Percentiles rank a stretch among this genome's conserved stretches.
Conservation (phyloP, 2,888 invertebrate species). For the Ornithoptera alexandrae region DNA sequence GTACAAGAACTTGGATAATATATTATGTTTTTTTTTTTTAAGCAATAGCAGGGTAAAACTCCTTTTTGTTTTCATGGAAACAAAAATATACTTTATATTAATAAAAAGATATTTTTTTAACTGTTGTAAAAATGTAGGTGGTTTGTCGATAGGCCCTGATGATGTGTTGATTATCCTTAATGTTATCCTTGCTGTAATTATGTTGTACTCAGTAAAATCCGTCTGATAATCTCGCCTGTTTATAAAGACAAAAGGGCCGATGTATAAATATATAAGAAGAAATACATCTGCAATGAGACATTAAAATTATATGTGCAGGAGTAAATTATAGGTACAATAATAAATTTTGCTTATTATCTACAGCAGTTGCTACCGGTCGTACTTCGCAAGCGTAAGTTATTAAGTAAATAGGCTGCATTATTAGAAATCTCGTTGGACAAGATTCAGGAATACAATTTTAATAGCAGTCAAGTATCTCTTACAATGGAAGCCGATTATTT, state of each 20-base stretch:
- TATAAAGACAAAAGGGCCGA: neutral
- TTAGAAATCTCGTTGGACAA: conserved; percentile 33
- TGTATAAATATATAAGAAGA: neutral
- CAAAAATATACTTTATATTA: too few species aligned
- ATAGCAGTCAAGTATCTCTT: conserved; percentile 35
- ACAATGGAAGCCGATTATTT: conserved; percentile 50
- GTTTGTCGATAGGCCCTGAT: neutral
- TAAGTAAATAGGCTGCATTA: neutral
- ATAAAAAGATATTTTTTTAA: neutral
- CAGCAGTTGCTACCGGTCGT: neutral
- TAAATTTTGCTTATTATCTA: neutral
- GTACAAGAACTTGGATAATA: too few species aligned
- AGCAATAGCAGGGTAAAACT: too few species aligned
- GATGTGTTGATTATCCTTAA: neutral
- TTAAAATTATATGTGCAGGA: neutral
- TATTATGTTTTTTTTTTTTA: too few species aligned
- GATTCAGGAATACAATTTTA: conserved; percentile 31
- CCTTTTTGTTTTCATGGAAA: too few species aligned
- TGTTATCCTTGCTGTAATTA: neutral
- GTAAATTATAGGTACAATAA: neutral
- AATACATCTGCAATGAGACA: neutral
- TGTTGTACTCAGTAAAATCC: neutral
- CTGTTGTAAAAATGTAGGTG: neutral
- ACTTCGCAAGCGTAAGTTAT: neutral
- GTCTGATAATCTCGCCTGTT: neutral